Evolutionary conservation across 2,113 vertebrate species (phyloP).

Genomic region (Ahaetulla prasina): DNA sequence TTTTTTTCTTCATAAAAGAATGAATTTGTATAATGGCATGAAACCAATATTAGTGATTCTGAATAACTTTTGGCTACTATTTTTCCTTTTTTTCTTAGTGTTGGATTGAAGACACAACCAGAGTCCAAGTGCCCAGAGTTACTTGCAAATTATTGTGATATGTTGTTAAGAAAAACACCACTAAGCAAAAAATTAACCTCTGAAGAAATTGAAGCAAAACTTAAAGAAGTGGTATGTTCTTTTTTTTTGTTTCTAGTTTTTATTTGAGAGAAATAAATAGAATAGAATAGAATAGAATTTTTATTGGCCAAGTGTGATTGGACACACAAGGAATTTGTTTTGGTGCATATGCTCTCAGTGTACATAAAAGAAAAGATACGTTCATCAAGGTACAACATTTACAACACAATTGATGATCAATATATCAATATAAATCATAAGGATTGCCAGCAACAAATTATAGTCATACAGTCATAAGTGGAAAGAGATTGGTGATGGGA

Average conservation of each 20-base stretch:
- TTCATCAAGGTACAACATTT: no score
- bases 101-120: slow-evolving; percentile 95
- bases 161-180: slow-evolving; percentile 97
- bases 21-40: neutral
- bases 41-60: neutral
- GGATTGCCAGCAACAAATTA: no score
- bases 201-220: slow-evolving; percentile 97
- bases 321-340: no score
- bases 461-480: no score
- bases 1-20: neutral
- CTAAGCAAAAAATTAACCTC: slow-evolving; percentile 98
- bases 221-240: slow-evolving; percentile 93
- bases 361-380: no score
- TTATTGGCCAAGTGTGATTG: no score
- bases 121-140: slow-evolving; percentile 98
- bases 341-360: no score
- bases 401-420: no score
- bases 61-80: neutral
- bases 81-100: slow-evolving; percentile 71
- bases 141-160: slow-evolving; percentile 99
- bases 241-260: slow-evolving; percentile 27
- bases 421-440: no score
- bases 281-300: no score
- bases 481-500: no score
- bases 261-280: neutral